Percentiles rank a stretch among this genome's conserved stretches.
Conservation (phyloP, 2,113 vertebrate species). For the Tragulus kanchil region DNA sequence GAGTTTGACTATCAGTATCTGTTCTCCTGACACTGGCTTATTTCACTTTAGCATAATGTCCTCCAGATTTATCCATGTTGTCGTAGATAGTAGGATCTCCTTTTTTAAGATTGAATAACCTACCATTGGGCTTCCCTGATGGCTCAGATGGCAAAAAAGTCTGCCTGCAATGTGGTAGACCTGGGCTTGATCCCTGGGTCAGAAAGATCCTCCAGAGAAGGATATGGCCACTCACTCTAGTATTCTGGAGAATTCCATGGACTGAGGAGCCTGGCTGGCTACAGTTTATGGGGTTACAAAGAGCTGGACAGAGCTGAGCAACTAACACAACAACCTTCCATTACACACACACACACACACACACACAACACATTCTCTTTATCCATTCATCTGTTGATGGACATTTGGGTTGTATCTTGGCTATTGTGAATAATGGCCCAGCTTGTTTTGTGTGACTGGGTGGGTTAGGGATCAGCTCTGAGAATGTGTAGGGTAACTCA, state of each 20-base stretch:
- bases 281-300: no score
- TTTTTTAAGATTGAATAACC: not conserved
- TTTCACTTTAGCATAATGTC: not conserved
- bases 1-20: not conserved
- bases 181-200: no score
- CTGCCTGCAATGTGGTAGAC: no score
- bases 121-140: not conserved
- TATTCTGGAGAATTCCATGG: no score
- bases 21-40: not conserved
- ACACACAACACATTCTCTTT: not conserved
- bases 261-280: no score
- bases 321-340: not conserved
- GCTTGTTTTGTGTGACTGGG: slow-evolving; percentile 15
- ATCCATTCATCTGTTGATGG: not conserved
- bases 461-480: not conserved
- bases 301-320: no score
- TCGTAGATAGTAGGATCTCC: not conserved
- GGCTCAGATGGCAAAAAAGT: no score
- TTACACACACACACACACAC: not conserved
- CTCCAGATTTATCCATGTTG: not conserved
- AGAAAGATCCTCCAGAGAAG: no score
- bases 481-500: slow-evolving; percentile 9
- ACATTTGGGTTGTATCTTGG: not conserved
- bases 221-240: no score
- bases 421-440: not conserved